phyloP scores from a whole-genome alignment of 2,113 vertebrate species.

The Synodontis membranacea region DNA sequence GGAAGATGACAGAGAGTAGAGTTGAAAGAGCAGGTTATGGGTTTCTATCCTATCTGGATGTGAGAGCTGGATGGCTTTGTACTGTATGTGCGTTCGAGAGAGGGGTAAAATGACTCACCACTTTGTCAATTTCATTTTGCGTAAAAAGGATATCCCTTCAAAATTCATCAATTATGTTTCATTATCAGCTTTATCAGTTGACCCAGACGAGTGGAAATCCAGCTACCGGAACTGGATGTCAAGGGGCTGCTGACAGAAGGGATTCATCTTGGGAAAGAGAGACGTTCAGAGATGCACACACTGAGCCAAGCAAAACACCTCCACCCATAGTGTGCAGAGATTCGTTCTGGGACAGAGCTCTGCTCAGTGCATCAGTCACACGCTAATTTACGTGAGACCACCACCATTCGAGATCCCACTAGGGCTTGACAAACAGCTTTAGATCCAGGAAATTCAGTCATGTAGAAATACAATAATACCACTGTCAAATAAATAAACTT shows the following conservation, averaged over 20 bases:
- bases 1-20: neutral
- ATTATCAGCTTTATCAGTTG: conserved; percentile 35
- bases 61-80: conserved; percentile 35
- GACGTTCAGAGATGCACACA: conserved; percentile 31
- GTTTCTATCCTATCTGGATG: conserved; percentile 2
- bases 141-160: conserved; percentile 36
- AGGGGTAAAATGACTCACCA: conserved; percentile 17
- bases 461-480: conserved; percentile 21
- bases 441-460: conserved; percentile 32
- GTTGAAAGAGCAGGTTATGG: neutral
- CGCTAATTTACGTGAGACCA: conserved; percentile 42
- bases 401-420: neutral
- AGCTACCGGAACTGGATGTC: conserved; percentile 61
- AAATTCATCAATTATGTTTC: conserved; percentile 51
- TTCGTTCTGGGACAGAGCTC: conserved; percentile 40
- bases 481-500: conserved; percentile 9
- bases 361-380: conserved; percentile 33
- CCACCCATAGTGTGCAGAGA: conserved; percentile 46
- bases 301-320: conserved; percentile 47
- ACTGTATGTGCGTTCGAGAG: conserved; percentile 7
- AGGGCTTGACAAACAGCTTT: conserved; percentile 11
- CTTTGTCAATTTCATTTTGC: conserved; percentile 7
- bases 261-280: conserved; percentile 60
- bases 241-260: conserved; percentile 62
- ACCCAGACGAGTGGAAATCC: conserved; percentile 56